Conservation (phyloP, 2,797 vertebrate genomes). For the Cryptoblepharus egeriae region DNA sequence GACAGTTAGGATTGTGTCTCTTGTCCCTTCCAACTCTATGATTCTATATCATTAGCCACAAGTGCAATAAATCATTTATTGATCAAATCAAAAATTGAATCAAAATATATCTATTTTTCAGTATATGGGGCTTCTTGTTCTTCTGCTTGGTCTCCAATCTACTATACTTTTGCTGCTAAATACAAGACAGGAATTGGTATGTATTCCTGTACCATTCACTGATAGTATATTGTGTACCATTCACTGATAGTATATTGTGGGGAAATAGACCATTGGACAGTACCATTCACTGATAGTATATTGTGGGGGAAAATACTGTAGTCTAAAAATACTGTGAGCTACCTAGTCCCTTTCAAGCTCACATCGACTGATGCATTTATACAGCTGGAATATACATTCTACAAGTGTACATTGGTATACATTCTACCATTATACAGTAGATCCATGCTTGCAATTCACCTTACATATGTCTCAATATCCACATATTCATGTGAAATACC, state of each 20-base stretch:
- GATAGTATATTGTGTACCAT: background rate
- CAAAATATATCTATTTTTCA: background rate
- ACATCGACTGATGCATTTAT: background rate
- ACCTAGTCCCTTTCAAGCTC: background rate
- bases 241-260: background rate
- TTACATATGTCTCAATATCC: background rate
- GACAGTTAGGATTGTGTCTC: too few species aligned
- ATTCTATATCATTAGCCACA: background rate
- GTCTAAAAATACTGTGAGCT: background rate
- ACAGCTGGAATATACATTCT: background rate
- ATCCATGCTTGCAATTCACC: background rate
- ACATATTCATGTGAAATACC: background rate
- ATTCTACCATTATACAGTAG: background rate
- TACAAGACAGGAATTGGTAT: slow-evolving; percentile 54
- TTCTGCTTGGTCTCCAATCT: slow-evolving; percentile 43
- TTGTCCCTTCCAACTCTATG: too few species aligned
- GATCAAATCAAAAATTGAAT: too few species aligned
- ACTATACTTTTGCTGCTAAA: slow-evolving; percentile 47
- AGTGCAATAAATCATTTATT: background rate
- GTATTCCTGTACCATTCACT: slow-evolving; percentile 24
- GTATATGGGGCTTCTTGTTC: slow-evolving; percentile 53
- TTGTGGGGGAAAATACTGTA: too few species aligned
- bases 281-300: slow-evolving; percentile 5
- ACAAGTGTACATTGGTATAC: background rate
- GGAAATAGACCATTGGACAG: too few species aligned